Evolutionary conservation across 2,113 vertebrate species (phyloP).

Genomic region (Hucho hucho): DNA sequence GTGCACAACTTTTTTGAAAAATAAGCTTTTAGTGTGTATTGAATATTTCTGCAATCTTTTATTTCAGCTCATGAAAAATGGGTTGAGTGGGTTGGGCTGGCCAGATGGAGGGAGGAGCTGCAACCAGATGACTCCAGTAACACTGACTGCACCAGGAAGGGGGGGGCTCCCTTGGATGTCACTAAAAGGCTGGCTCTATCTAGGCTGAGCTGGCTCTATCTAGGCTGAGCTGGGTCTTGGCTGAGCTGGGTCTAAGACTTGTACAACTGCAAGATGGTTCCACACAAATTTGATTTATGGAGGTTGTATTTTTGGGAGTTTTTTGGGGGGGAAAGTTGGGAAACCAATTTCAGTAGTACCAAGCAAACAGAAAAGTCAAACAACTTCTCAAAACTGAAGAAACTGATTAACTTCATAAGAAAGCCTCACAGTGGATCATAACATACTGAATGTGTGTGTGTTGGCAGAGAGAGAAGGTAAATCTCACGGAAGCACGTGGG

Average conservation of each 20-base stretch:
- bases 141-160: neutral
- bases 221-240: no score
- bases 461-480: constrained; percentile 15
- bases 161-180: neutral
- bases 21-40: no score
- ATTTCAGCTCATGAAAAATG: no score
- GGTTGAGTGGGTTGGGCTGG: no score
- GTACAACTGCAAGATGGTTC: no score
- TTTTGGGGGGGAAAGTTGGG: neutral
- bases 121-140: neutral
- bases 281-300: neutral
- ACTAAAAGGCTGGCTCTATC: no score
- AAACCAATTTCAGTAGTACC: constrained; percentile 36
- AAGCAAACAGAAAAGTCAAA: constrained; percentile 22
- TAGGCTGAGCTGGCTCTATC: no score
- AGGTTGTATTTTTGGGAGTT: neutral
- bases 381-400: constrained; percentile 19
- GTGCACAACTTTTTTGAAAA: no score
- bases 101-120: neutral
- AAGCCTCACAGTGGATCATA: constrained; percentile 30
- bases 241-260: no score
- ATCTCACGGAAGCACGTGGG: neutral
- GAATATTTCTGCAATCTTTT: no score
- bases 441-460: constrained; percentile 16
- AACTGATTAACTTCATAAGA: constrained; percentile 38